Evolutionary conservation across 2,888 invertebrate genomes (phyloP), one percentile per base, ranked within the genome.

Genomic region (Archips xylosteana): DNA sequence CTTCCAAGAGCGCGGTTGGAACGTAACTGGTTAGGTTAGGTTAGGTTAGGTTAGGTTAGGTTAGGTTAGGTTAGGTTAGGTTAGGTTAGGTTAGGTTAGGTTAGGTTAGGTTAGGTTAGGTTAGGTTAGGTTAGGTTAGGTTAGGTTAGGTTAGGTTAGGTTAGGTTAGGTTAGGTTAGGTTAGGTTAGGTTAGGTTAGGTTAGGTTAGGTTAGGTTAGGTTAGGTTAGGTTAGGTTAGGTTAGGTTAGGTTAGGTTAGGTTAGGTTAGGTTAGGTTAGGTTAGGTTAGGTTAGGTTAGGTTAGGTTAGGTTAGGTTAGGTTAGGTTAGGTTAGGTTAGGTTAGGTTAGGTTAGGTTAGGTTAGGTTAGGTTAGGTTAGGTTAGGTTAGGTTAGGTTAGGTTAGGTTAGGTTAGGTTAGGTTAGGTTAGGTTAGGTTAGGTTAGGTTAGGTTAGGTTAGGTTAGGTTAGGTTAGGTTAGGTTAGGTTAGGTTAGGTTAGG

Each of bases 401-500:
- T 47, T 45, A 64, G 49, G 64, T 45, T 63, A 36, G 36, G 61
- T 23, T n/a, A 57, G 57, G 57, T 23, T 23, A 57, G 23, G 23
- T 34, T 34, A 63, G 62, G 62, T 63, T 63, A 63, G 60, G 62
- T 63, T 63, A 71, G 76, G 73, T 77, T 75, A 74, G 75, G 75
- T 76, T 75, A 70, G 73, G 73, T 68, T 70, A 67, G 76, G 73
- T 70, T 73, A 74, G 76, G 74, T 75, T 74, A 76, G 75, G 75
- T 74, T 75, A 75, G 75, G 76, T 75, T 75, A 75, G 75, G 75
- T 76, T 75, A 75, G 76, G 76, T 75, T 75, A 75, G 75, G 74
- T 75, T 74, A 74, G 71, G 74, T 71, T 65, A 70, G 71, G 71
- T 61, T 64, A 67, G 75, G 71, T 69, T 71, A 69, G 69, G 71